phyloP scores from a whole-genome alignment of 2,888 invertebrate species.

The Uloborus plumipes region DNA sequence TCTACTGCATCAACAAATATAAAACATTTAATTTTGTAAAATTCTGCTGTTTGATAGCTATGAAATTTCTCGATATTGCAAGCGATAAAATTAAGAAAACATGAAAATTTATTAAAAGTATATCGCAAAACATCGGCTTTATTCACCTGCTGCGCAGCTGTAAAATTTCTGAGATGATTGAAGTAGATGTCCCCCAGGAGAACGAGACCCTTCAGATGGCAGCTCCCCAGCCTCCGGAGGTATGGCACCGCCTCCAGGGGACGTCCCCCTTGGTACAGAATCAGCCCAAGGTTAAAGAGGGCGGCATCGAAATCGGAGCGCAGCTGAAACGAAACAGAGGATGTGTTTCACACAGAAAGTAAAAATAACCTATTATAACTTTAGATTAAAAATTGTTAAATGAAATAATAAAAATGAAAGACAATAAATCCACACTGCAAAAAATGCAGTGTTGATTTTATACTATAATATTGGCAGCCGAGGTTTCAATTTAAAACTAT shows the following conservation, averaged over 20 bases:
- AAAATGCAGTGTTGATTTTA: no score
- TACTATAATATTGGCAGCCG: no score
- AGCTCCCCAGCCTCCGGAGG: conserved; percentile 18
- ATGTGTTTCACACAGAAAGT: no score
- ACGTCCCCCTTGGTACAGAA: conserved; percentile 36
- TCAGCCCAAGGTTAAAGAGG: conserved; percentile 52
- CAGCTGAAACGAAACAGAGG: conserved; percentile 9
- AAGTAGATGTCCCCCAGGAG: conserved; percentile 57
- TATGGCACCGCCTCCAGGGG: conserved; percentile 51
- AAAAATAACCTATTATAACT: no score
- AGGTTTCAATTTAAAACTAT: no score
- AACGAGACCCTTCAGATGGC: conserved; percentile 44
- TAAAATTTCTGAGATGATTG: conserved; percentile 34
- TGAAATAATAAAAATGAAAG: no score
- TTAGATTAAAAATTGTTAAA: no score
- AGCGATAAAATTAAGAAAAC: background rate
- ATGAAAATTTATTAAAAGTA: background rate
- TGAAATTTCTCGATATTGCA: background rate
- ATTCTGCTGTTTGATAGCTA: background rate
- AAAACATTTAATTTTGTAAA: no score
- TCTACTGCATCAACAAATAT: no score
- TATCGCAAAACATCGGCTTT: background rate
- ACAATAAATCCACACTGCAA: no score
- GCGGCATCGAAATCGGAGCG: conserved; percentile 37
- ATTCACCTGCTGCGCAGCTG: conserved; percentile 33